A percentile compares a stretch with the other conserved stretches of the same genome.
These are phyloP conservation scores for Neodiprion lecontei DNA, from an alignment of 1,140 invertebrate genomes.

Conservation along the genomic window DNA sequence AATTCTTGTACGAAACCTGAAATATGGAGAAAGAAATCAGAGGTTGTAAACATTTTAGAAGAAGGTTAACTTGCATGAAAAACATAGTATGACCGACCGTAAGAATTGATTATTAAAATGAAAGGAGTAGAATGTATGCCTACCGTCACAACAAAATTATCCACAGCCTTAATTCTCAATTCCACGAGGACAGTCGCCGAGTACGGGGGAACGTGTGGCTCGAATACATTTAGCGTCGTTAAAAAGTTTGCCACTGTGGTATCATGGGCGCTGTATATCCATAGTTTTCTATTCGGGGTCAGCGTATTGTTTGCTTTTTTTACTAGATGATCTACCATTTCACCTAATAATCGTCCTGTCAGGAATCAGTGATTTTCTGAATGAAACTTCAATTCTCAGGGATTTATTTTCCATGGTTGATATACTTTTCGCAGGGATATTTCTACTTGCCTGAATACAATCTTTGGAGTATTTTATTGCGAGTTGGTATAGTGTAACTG, in stretches of 20 bases:
- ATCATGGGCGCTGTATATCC: slow-evolving; percentile 84
- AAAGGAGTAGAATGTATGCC: too few relatives aligned
- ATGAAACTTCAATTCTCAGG: slow-evolving; percentile 28
- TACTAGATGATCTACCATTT: slow-evolving; percentile 68
- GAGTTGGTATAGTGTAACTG: slow-evolving; percentile 61
- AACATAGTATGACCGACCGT: not conserved
- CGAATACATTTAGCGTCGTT: slow-evolving; percentile 75
- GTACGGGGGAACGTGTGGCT: slow-evolving; percentile 77
- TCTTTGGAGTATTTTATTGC: slow-evolving; percentile 61
- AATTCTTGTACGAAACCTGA: slow-evolving; percentile 71
- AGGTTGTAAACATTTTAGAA: slow-evolving; percentile 1
- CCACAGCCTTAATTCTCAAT: slow-evolving; percentile 46
- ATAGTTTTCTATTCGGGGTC: slow-evolving; percentile 67
- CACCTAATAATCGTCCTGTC: slow-evolving; percentile 71
- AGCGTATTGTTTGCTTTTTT: slow-evolving; percentile 54
- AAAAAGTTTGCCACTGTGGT: slow-evolving; percentile 80
- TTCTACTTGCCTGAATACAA: slow-evolving; percentile 57
- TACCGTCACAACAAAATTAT: too few relatives aligned
- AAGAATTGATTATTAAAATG: slow-evolving; percentile 9
- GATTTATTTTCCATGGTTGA: too few relatives aligned
- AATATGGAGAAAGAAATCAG: slow-evolving; percentile 27
- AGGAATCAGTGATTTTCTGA: not conserved
- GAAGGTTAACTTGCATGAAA: not conserved
- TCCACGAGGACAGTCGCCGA: slow-evolving; percentile 77
- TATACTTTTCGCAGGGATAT: too few relatives aligned